Evolutionary conservation across 2,797 vertebrate genomes (phyloP).

Genomic region (Sebastes umbrosus): DNA sequence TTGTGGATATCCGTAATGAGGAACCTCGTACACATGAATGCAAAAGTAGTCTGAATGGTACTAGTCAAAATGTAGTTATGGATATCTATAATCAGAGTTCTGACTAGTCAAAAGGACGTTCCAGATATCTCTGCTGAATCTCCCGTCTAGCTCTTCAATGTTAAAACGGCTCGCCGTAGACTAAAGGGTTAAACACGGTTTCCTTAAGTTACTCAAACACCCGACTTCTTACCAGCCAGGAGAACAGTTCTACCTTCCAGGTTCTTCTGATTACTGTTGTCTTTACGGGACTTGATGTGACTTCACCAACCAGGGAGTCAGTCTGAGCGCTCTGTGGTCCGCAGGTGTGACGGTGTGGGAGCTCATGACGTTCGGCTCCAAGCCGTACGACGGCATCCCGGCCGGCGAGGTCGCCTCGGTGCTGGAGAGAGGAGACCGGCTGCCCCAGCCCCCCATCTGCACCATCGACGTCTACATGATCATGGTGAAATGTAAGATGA

Average conservation of each 20-base stretch:
- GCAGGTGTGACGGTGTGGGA: constrained; percentile 95
- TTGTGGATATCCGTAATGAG: no score
- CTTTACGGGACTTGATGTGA: background rate
- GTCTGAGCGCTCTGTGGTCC: background rate
- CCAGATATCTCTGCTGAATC: no score
- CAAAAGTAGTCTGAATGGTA: no score
- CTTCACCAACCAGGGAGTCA: background rate
- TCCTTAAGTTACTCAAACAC: no score
- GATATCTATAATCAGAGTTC: no score
- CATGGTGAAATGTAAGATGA: constrained; percentile 95
- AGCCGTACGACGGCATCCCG: constrained; percentile 92
- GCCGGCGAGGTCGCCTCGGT: constrained; percentile 89
- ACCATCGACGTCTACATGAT: constrained; percentile 98
- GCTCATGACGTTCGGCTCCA: constrained; percentile 95
- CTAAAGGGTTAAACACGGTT: no score
- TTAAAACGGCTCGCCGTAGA: no score
- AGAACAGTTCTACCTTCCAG: background rate
- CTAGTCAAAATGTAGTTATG: no score
- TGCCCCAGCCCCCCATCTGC: constrained; percentile 93
- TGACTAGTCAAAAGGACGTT: no score
- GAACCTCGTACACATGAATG: no score
- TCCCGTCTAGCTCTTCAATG: no score
- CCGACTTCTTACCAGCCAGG: no score
- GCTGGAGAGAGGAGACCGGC: constrained; percentile 92
- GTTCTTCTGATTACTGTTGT: background rate